A percentile compares a stretch with the other conserved stretches of the same genome.
These are phyloP conservation scores for Scaptomyza caliginosa DNA, from an alignment of 2,888 invertebrate species.

Conservation along the genomic window DNA sequence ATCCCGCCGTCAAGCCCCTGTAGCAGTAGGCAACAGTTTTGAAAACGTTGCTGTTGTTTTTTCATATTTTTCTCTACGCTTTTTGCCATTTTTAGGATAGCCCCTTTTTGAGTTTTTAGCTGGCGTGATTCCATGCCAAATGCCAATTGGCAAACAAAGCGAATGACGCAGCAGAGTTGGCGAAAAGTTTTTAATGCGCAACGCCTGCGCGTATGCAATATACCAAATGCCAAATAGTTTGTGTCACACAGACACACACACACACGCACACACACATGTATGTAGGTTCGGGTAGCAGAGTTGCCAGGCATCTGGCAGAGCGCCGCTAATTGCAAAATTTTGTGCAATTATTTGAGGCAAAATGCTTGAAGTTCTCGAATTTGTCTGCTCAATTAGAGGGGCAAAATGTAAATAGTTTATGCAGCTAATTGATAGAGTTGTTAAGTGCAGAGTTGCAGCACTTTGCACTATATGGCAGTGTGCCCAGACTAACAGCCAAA, in stretches of 20 bases:
- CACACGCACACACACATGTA: conserved; percentile 7
- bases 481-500: background rate
- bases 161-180: conserved; percentile 38
- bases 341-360: conserved; percentile 27
- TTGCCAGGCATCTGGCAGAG: conserved; percentile 41
- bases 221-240: conserved; percentile 29
- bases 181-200: conserved; percentile 53
- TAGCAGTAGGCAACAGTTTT: conserved; percentile 30
- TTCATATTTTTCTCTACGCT: background rate
- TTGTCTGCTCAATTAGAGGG: conserved; percentile 19
- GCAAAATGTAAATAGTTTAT: background rate
- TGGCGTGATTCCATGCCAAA: conserved; percentile 24
- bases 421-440: conserved; percentile 15
- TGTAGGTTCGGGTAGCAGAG: conserved; percentile 20
- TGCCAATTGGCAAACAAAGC: conserved; percentile 49
- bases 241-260: conserved; percentile 16
- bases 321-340: conserved; percentile 37
- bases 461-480: background rate
- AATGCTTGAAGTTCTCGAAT: conserved; percentile 14
- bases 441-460: conserved; percentile 13
- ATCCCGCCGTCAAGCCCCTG: background rate
- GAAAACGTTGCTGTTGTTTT: conserved; percentile 12
- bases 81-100: conserved; percentile 9
- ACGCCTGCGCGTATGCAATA: conserved; percentile 53
- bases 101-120: background rate